These are phyloP conservation scores for Drosophila tsacasi DNA, from an alignment of 1,140 invertebrate species.

Conservation along the genomic window DNA sequence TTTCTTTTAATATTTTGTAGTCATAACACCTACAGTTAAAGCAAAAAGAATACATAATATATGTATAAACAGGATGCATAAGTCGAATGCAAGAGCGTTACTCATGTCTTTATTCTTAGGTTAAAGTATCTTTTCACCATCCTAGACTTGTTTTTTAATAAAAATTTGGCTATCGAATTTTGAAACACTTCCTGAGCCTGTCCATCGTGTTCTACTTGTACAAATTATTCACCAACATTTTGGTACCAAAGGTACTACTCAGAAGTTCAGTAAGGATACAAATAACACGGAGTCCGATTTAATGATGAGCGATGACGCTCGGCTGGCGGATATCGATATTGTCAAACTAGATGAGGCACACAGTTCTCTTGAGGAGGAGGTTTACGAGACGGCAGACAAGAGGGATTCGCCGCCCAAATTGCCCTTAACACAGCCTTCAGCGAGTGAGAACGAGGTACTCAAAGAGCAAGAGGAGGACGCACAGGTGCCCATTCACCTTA, in stretches of 20 bases:
- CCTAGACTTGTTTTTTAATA: too few species aligned
- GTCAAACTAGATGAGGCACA: conserved; percentile 67
- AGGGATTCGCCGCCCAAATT: background rate
- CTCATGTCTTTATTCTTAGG: background rate
- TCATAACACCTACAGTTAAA: background rate
- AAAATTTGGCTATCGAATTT: background rate
- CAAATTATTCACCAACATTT: conserved; percentile 7
- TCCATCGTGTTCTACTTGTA: background rate
- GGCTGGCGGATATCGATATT: conserved; percentile 76
- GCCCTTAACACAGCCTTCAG: background rate
- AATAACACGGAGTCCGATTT: conserved; percentile 35
- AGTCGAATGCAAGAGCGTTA: background rate
- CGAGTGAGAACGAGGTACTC: conserved; percentile 68
- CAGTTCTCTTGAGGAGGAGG: conserved; percentile 52
- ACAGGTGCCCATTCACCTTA: conserved; percentile 21
- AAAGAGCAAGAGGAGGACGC: conserved; percentile 29
- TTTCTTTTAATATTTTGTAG: background rate
- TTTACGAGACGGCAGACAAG: conserved; percentile 58
- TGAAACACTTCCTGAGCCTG: conserved; percentile 11
- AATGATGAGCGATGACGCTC: conserved; percentile 74
- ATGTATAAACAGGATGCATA: background rate
- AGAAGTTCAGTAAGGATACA: background rate
- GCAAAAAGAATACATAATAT: background rate
- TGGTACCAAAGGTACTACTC: conserved; percentile 18
- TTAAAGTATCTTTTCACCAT: background rate